Evolutionary conservation across 2,888 invertebrate species (phyloP), one percentile per base, ranked within the genome.

Genomic region (Malthinus seriepunctatus): DNA sequence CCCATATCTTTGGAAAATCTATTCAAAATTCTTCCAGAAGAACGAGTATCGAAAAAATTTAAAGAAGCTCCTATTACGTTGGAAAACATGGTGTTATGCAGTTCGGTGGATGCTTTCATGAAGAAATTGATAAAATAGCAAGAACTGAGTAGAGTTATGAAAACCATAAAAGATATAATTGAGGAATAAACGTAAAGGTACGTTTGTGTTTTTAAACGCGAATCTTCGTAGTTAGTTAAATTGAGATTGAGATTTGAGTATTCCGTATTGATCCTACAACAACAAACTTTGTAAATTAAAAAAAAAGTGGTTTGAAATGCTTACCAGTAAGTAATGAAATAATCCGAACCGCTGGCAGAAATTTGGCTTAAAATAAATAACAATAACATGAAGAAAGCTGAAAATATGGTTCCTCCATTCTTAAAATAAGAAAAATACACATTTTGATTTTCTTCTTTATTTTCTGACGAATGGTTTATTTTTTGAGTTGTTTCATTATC

Each of bases 281-380:
- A 32, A n/a, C n/a, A n/a, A n/a, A n/a, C n/a, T n/a, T n/a, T n/a
- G n/a, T n/a, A n/a, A n/a, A n/a, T n/a, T n/a, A n/a, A n/a, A n/a
- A 14, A 5, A 23, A 23, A 23, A 23, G 23, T 2, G 2, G 5
- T 23, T 8, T 11, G 10, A 4, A 54, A 51, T 32, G 71, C 79
- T 79, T 68, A 88, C 92, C 91, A 93, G 71, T 84, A 87, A 5
- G 89, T 85, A 8, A 92, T 84, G 81, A 90, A 93, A 79, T 87
- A 91, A 75, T 93, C 93, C 0, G 88, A 85, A 6, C 85, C 84
- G 8, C 91, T 91, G 1, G 88, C 90, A 37, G 88, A 77, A 7
- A 84, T 67, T 77, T 93, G 93, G 1, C 91, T 83, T 0, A 87
- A 62, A 14, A 87, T 66, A 64, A 88, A 90, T 32, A 88, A 82